A percentile compares a stretch with the other conserved stretches of the same genome.
Evolutionary conservation across 2,113 vertebrate species (phyloP).

Genomic region (Philantomba maxwellii): DNA sequence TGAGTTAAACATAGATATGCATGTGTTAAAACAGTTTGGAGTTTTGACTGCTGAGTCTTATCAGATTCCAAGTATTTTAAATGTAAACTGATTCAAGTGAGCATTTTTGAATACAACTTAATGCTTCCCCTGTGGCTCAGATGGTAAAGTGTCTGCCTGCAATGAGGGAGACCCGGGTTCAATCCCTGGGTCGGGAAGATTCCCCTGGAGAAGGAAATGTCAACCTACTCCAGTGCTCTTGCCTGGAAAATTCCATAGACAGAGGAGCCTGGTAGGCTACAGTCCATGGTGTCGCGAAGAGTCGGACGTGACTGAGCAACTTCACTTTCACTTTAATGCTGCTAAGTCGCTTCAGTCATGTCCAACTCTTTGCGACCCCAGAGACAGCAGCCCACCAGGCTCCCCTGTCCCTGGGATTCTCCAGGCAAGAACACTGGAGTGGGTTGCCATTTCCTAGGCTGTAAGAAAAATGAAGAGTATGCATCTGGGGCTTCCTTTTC

Average conservation of each 20-base stretch:
- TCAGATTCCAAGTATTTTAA: neutral
- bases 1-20: neutral
- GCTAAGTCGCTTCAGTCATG: too few species aligned
- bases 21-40: neutral
- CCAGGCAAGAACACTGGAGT: too few species aligned
- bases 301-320: neutral
- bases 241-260: neutral
- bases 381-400: too few species aligned
- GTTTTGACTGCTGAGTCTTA: neutral
- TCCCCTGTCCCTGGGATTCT: too few species aligned
- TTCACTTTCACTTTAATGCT: neutral
- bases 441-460: neutral
- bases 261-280: neutral
- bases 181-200: neutral
- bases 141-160: neutral
- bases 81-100: neutral
- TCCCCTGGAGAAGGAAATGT: neutral
- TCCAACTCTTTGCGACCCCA: too few species aligned
- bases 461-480: neutral
- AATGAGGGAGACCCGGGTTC: accelerated
- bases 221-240: neutral
- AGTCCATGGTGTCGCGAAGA: accelerated
- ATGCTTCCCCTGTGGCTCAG: neutral
- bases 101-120: neutral
- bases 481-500: neutral